Evolutionary conservation across 2,797 vertebrate species (phyloP), one percentile per base, ranked within the genome.

Genomic region (Margarornis squamiger): DNA sequence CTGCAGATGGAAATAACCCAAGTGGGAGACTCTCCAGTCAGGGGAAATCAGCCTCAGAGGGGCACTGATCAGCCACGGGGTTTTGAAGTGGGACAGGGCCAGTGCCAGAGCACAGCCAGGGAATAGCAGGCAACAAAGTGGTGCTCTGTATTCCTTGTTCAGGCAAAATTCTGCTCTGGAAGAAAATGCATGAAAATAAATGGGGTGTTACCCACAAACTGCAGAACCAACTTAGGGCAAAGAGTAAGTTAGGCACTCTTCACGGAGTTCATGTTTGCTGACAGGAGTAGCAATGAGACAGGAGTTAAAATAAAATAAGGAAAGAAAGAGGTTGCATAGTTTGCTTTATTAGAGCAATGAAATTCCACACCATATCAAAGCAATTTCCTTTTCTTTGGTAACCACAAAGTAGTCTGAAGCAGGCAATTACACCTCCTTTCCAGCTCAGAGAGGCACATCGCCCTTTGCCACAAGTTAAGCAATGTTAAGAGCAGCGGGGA

Each of bases 401-500:
- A 70, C 48, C 86, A 41, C 32, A 54, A 38, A 88, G 72, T 38
- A 79, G 54, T 61, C 81, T 91, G 90, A 68, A 86, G 75, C 51
- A 75, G 83, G 77, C 82, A 95, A 92, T 96, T 85, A 55, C 73
- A 46, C 34, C 83, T 87, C 71, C 72, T 90, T 89, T 76, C 54
- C 74, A 59, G 76, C 85, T 93, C 85, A 41, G 52, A 67, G 63
- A 91, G 91, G 76, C 76, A 72, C 52, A 48, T 52, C 74, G 45
- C 75, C 93, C 89, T 92, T 77, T 90, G 87, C 86, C 81, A 72
- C 48, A 6, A 72, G 38, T 86, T 55, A 66, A 71, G 78, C 68
- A 87, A 72, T 59, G 62, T 86, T 91, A 76, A 70, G 65, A 48
- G 78, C 58, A 29, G 86, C 5, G 4, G 62, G 74, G 67, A 79